phyloP scores from a whole-genome alignment of 2,888 invertebrate species.

The Galerucella calmariensis region DNA sequence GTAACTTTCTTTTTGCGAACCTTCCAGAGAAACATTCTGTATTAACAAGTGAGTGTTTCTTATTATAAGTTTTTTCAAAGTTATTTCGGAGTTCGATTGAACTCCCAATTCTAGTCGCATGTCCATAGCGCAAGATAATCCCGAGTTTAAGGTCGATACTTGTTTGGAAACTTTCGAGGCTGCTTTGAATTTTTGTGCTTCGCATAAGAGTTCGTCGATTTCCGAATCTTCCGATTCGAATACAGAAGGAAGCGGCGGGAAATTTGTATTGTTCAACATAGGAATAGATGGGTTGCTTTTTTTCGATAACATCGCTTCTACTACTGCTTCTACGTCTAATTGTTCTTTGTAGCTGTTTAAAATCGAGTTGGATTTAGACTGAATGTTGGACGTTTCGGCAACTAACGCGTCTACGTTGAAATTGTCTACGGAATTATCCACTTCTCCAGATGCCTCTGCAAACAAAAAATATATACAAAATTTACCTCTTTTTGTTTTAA shows the following conservation, averaged over 20 bases:
- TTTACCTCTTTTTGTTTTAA: no score
- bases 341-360: slow-evolving; percentile 30
- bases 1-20: slow-evolving; percentile 41
- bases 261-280: slow-evolving; percentile 60
- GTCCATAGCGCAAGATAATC: slow-evolving; percentile 77
- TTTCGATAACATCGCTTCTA: slow-evolving; percentile 32
- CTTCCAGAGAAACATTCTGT: slow-evolving; percentile 57
- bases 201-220: slow-evolving; percentile 80
- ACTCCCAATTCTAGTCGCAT: slow-evolving; percentile 81
- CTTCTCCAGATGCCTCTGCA: slow-evolving; percentile 55
- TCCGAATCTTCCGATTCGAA: slow-evolving; percentile 87
- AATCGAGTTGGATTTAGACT: slow-evolving; percentile 22
- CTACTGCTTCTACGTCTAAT: slow-evolving; percentile 25
- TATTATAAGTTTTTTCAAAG: slow-evolving; percentile 70
- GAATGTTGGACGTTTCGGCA: slow-evolving; percentile 37
- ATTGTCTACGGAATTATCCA: slow-evolving; percentile 54
- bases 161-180: slow-evolving; percentile 62
- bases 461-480: background rate
- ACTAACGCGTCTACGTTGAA: slow-evolving; percentile 55
- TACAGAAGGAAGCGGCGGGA: slow-evolving; percentile 73
- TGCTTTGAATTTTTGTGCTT: slow-evolving; percentile 69
- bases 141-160: slow-evolving; percentile 47
- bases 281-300: slow-evolving; percentile 42
- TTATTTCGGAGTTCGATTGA: slow-evolving; percentile 81
- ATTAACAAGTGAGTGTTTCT: slow-evolving; percentile 57